These are phyloP conservation scores for Notarius lentiginosus DNA, from an alignment of 2,113 vertebrate genomes.

Conservation along the genomic window DNA sequence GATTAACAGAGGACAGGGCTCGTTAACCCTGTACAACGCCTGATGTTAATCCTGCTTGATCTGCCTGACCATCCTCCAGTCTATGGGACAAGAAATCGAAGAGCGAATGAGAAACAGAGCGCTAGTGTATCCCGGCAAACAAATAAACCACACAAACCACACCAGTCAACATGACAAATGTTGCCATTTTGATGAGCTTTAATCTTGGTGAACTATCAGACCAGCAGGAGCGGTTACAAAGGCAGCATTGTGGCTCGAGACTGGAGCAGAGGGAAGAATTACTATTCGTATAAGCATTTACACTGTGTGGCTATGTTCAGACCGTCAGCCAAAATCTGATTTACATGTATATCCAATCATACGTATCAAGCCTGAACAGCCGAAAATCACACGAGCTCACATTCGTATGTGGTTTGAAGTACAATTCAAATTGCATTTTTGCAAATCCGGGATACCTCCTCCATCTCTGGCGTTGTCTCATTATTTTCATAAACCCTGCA, in stretches of 20 bases:
- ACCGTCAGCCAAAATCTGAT: no score
- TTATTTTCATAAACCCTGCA: no score
- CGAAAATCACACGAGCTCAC: no score
- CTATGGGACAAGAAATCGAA: slow-evolving; percentile 35
- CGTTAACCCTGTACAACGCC: slow-evolving; percentile 75
- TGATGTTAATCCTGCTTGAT: slow-evolving; percentile 68
- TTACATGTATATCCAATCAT: no score
- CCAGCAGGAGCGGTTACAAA: not conserved
- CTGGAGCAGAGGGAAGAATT: slow-evolving; percentile 12
- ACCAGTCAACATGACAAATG: slow-evolving; percentile 15
- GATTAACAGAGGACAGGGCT: slow-evolving; percentile 74
- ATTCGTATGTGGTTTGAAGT: no score
- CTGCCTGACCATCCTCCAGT: slow-evolving; percentile 41
- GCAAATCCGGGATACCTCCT: no score
- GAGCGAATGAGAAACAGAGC: slow-evolving; percentile 35
- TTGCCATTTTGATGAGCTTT: not conserved
- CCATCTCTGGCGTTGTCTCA: no score
- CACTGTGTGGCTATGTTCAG: not conserved
- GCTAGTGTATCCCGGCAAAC: slow-evolving; percentile 35
- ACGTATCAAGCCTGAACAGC: no score
- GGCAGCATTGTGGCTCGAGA: slow-evolving; percentile 4
- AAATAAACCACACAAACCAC: slow-evolving; percentile 17
- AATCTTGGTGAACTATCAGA: not conserved
- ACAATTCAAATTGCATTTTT: no score
- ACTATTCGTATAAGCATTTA: slow-evolving; percentile 22